phyloP scores from a whole-genome alignment of 92 coral and sea anemone genomes.

The Blastomussa wellsi region DNA sequence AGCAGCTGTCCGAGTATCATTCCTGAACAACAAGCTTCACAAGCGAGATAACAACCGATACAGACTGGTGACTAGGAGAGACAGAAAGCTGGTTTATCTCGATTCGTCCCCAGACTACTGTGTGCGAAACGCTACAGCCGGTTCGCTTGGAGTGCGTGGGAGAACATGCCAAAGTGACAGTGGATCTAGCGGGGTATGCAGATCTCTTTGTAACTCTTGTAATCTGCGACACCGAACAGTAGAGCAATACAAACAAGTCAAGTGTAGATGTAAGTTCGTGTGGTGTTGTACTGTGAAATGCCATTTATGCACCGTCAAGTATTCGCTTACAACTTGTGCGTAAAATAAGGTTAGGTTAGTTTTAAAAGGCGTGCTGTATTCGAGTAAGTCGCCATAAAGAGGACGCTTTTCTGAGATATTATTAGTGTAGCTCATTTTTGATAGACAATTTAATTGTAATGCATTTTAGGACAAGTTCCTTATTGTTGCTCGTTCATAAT shows the following conservation, averaged over 20 bases:
- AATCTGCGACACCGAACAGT: background rate
- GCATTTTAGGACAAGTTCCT: too few relatives aligned
- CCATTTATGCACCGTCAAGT: background rate
- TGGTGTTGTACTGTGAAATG: background rate
- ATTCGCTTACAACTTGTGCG: conserved; percentile 4
- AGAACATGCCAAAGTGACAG: background rate
- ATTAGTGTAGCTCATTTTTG: too few relatives aligned
- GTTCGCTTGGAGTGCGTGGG: background rate
- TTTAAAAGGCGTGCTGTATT: too few relatives aligned
- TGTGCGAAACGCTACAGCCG: background rate
- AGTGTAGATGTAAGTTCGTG: conserved; percentile 7
- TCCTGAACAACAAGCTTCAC: conserved; percentile 1
- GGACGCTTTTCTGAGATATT: too few relatives aligned
- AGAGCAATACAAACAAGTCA: background rate
- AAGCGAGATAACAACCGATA: background rate
- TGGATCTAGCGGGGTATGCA: background rate
- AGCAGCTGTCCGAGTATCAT: conserved; percentile 37
- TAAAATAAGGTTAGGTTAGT: background rate
- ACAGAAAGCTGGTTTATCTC: background rate
- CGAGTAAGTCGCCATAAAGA: too few relatives aligned
- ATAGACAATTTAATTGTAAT: too few relatives aligned
- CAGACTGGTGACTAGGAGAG: background rate
- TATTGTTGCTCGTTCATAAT: too few relatives aligned
- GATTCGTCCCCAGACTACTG: conserved; percentile 10
- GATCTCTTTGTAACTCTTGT: conserved; percentile 4